Base-by-base conservation (phyloP, 2,797 vertebrate species). In the Anomalospiza imberbis region DNA sequence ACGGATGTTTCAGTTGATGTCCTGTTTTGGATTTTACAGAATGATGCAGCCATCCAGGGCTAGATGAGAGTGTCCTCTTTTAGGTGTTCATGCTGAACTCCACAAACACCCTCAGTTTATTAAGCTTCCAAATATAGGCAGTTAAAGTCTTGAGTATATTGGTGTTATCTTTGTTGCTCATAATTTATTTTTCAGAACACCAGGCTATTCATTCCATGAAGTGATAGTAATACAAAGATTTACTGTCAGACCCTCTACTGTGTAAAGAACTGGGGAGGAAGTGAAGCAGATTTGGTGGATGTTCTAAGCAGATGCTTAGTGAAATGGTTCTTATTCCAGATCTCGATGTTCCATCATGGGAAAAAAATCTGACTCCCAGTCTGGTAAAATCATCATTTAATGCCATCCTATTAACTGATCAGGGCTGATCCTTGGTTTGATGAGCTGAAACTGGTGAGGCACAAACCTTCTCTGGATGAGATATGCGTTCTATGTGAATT, bases 1-100 rank as follows among this genome's bases (percentile, higher is more conserved):
- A 95, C 29, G 1, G 91, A 93, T 96, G 84, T 94, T 97, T 96
- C 85, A 65, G 58, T 38, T 89, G 92, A 89, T 86, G 21, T 63
- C 82, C 85, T 3, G 3, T 74, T 96, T 94, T 93, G 84, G 62
- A 54, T 95, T 76, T 97, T 97, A 90, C 61, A 81, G 78, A 83
- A 32, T 88, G 96, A 95, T 95, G 91, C 60, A 91, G 85, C 45
- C 17, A 47, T 87, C 68, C 85, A 82, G 60, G 58, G 53, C 34
- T 58, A 73, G 78, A 84, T 86, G 84, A 75, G 32, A 89, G 72
- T 94, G 93, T 79, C 85, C 93, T 93, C 78, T 86, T 90, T 86
- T 71, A 81, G 79, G 51, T 81, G 36, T 88, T 74, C 13, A 18
- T 14, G 60, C 22, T 93, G 84, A 93, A 94, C 89, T 95, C 85